Percentiles rank a stretch among this genome's conserved stretches.
Evolutionary conservation across 30 jellyfish, hydroid and myxozoan species (phyloP).

Genomic region (Turritopsis rubra): DNA sequence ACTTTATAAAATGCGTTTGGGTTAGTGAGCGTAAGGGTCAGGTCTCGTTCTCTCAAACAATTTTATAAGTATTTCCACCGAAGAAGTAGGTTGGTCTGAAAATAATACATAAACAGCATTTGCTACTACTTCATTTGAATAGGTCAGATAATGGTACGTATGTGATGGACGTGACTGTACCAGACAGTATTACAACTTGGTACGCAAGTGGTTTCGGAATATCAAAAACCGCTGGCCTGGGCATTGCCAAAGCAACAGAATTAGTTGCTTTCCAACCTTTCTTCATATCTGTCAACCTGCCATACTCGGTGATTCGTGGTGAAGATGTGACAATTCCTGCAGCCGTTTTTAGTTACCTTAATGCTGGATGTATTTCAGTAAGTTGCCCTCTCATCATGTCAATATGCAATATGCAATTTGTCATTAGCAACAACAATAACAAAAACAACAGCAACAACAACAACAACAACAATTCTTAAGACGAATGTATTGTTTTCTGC

Average conservation of each 20-base stretch:
- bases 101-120: too few relatives aligned
- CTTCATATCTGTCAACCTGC: slow-evolving; percentile 69
- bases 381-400: slow-evolving; percentile 19
- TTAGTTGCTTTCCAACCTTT: slow-evolving; percentile 78
- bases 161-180: slow-evolving; percentile 56
- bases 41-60: too few relatives aligned
- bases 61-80: too few relatives aligned
- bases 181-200: slow-evolving; percentile 93
- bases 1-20: too few relatives aligned
- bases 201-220: slow-evolving; percentile 88
- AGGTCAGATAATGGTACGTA: slow-evolving; percentile 65
- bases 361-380: slow-evolving; percentile 60
- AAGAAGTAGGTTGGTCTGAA: too few relatives aligned
- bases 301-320: slow-evolving; percentile 87
- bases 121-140: background rate
- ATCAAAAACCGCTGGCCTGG: slow-evolving; percentile 63
- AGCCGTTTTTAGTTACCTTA: slow-evolving; percentile 72
- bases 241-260: slow-evolving; percentile 73
- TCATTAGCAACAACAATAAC: background rate
- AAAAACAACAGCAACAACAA: background rate
- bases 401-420: background rate
- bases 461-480: background rate
- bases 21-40: too few relatives aligned
- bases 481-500: background rate
- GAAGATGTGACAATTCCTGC: slow-evolving; percentile 79